Evolutionary conservation across 2,113 vertebrate genomes (phyloP).

Genomic region (Phoxinus phoxinus): DNA sequence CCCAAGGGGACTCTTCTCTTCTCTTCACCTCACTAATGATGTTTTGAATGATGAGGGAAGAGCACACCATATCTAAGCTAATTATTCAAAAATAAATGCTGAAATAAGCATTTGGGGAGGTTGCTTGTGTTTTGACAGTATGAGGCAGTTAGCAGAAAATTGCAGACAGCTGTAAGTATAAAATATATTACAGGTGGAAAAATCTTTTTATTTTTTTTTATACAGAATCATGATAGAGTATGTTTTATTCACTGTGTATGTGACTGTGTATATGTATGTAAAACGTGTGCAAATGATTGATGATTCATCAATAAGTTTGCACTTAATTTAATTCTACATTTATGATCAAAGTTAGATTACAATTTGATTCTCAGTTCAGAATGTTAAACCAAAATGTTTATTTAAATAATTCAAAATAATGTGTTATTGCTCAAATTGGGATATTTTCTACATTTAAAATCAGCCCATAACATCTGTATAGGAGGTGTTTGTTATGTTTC

Average conservation of each 20-base stretch:
- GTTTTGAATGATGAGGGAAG: conserved; percentile 40
- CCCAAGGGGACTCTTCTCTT: conserved; percentile 16
- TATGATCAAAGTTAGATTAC: neutral
- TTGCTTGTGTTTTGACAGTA: conserved; percentile 5
- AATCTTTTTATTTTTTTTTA: neutral
- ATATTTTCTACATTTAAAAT: neutral
- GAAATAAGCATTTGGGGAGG: conserved; percentile 41
- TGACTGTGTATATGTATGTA: neutral
- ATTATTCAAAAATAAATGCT: conserved; percentile 50
- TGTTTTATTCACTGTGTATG: neutral
- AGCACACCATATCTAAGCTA: conserved; percentile 22
- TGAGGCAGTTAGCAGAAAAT: neutral
- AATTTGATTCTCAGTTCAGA: neutral
- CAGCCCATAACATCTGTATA: neutral
- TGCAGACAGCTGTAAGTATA: neutral
- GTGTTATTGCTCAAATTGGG: neutral
- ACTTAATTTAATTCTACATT: neutral
- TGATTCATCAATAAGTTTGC: no score
- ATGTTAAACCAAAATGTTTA: neutral
- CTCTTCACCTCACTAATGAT: conserved; percentile 37
- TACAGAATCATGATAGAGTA: neutral
- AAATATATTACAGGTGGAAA: neutral
- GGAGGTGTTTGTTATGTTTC: neutral
- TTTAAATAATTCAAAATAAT: neutral
- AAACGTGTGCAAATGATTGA: neutral